Evolutionary conservation across 2,888 invertebrate species (phyloP).

Genomic region (Phortica magna): DNA sequence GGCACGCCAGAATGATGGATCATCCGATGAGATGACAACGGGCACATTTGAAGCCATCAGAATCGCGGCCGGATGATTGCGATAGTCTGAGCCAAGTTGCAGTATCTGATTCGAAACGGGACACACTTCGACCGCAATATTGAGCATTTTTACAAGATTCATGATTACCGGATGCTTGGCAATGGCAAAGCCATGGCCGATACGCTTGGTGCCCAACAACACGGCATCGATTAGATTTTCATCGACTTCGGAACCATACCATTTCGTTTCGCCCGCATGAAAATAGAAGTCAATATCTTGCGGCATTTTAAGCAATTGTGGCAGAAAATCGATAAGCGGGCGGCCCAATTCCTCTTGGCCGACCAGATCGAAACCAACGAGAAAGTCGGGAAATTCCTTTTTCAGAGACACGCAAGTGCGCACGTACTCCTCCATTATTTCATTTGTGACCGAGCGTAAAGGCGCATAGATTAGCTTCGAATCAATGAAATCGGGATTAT

Average conservation of each 20-base stretch:
- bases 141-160: conserved; percentile 79
- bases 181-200: conserved; percentile 88
- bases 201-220: conserved; percentile 84
- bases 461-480: conserved; percentile 85
- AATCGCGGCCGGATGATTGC: conserved; percentile 86
- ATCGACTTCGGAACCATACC: conserved; percentile 84
- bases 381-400: conserved; percentile 81
- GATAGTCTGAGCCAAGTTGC: conserved; percentile 83
- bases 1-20: conserved; percentile 88
- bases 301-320: conserved; percentile 79
- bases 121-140: conserved; percentile 87
- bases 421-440: conserved; percentile 79
- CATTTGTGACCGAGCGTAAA: conserved; percentile 77
- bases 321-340: conserved; percentile 82
- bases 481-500: conserved; percentile 84
- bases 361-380: conserved; percentile 90
- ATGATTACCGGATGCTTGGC: conserved; percentile 85
- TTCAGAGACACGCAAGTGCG: conserved; percentile 71
- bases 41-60: conserved; percentile 84
- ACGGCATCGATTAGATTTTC: conserved; percentile 88
- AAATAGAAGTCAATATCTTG: conserved; percentile 83
- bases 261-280: conserved; percentile 90
- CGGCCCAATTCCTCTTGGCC: conserved; percentile 87
- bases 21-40: conserved; percentile 88
- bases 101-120: conserved; percentile 89